Base-by-base conservation (phyloP, 2,797 vertebrate species). In the Leuciscus waleckii region DNA sequence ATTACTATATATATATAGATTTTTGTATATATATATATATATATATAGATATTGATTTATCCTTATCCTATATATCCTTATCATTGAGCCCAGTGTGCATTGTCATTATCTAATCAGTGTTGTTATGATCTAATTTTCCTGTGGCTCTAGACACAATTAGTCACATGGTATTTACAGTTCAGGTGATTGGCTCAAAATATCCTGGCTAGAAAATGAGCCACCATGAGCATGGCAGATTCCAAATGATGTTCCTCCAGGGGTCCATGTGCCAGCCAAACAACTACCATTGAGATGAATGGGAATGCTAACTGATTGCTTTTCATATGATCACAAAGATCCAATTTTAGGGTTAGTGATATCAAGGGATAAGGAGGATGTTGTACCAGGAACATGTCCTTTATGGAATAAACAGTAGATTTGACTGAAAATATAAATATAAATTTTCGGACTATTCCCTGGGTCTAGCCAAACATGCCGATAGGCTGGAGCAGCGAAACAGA, bases 401-500 rank as follows among this genome's bases (percentile, higher is more conserved):
- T 63, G 26, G 54, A 73, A 63, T 65, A 11, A 54, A 51, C 56
- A 23, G 29, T 43, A 56, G 43, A 79, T 82, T 37, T 71, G 37
- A 56, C 77, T 69, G 11, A 58, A 74, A 74, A 17, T 65, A 65
- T 17, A 7, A 67, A 76, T 79, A 43, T 49, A 68, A 51, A 84
- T 84, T 46, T 78, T 21, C 51, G 41, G 43, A 63, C 41, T 46
- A 39, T 67, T 65, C 23, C 10, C 16, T 35, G 35, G 71, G 41
- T 81, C 26, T 49, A 86, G 37, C 56, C 35, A 67, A 81, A 43
- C 77, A 77, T 56, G 43, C 90, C 88, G 92, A 91, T 87, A 63
- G 89, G 84, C 83, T 11, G 0, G 13, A 5, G 2, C 65, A 90
- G 79, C 61, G 69, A 82, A 89, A 92, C 88, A 91, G 90, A 92